Evolutionary conservation across 2,888 invertebrate genomes (phyloP), one percentile per base, ranked within the genome.

Genomic region (Phyllotreta cruciferae): DNA sequence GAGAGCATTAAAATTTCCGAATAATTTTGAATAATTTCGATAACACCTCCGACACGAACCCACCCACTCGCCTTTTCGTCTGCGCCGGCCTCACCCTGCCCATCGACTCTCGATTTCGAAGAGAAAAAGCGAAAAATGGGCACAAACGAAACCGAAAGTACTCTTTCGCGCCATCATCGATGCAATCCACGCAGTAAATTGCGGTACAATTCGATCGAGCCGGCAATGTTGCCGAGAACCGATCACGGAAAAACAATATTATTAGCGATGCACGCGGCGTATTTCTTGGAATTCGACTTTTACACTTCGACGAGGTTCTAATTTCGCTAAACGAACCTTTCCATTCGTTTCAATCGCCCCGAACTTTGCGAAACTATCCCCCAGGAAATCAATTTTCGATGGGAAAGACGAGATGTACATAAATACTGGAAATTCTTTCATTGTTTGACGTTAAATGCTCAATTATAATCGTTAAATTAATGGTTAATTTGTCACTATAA

Each of bases 91-190:
- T 24, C 24, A 24, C 24, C 24, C 24, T 24, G 24, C 24, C 24
- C 24, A 24, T 24, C 24, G 24, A 24, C 24, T 24, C 24, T 24
- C 24, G 24, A 24, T 24, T 24, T 24, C 24, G 4, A 24, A 24
- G 24, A 24, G 24, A 24, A 53, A 57, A 57, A 56, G 41, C 44
- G 53, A 63, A 63, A 63, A 55, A 49, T 56, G 38, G 47, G 24
- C 49, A 58, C 49, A 41, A 54, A 55, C 60, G 44, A 60, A 63
- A 55, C 56, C 45, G 63, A 56, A 63, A 63, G 60, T 63, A 55
- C 24, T 24, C 24, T 10, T 10, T 41, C n/a, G 5, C 6, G 42
- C 10, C 7, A 42, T 7, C 42, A 42, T 42, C 10, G 11, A 42
- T 42, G 42, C 10, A 24, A 24, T 24, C 24, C 2, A 1, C 24